Evolutionary conservation across 2,888 invertebrate genomes (phyloP), one percentile per base, ranked within the genome.

Genomic region (Tetrapedia diversipes): DNA sequence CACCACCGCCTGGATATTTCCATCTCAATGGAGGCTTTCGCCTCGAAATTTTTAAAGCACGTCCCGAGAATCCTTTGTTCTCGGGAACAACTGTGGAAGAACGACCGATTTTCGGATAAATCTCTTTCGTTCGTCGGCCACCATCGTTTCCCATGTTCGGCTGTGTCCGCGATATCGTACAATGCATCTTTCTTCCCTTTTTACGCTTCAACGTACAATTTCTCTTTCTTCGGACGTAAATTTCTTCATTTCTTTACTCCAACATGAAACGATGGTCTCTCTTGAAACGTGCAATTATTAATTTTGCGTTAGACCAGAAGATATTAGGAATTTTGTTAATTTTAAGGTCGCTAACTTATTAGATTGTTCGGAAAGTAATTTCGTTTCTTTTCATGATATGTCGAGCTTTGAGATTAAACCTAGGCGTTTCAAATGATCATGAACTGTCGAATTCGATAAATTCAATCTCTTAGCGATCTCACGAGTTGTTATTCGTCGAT

Each of bases 1-100:
- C 83, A 69, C 71, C 73, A 54, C 63, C 54, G 49, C 72, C 56
- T 56, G 70, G 59, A 74, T 81, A 78, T 81, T 81, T 78, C 73
- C 77, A 78, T 82, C 69, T 63, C 77, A 65, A 82, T 79, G 68
- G 67, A 59, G 59, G 61, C 73, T 63, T 65, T 68, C 59, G 43
- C 8, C 49, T 27, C n/a, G 53, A 70, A 80, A 80, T 67, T 61
- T 53, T 51, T 29, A 39, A 56, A 64, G 57, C 51, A 24, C 22
- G 10, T 22, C 11, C 41, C 47, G 27, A 34, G 39, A 49, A 34
- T 34, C 49, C 53, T 77, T 70, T 74, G 45, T 72, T 65, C 67
- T 34, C 32, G 16, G 39, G 8, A 51, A 43, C 14, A 34, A 56
- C 32, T 19, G 37, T 14, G n/a, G 19, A 24, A 29, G 29, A 11